phyloP scores from a whole-genome alignment of 2,797 vertebrate genomes.

The Rhadinocentrus ornatus region DNA sequence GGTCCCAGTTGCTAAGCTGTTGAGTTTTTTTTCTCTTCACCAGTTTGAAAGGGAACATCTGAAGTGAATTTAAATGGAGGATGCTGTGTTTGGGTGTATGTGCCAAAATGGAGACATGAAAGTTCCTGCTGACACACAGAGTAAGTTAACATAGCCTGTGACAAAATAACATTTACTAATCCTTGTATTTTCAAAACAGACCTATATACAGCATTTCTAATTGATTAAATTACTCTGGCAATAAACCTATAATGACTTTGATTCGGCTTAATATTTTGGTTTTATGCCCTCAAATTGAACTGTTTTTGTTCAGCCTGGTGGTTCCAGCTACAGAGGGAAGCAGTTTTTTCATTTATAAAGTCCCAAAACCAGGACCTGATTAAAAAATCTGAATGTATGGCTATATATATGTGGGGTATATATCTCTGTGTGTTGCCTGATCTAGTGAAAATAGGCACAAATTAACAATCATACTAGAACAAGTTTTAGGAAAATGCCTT shows the following conservation, averaged over 20 bases:
- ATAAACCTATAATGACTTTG: no score
- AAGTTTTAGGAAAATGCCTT: neutral
- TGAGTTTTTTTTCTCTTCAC: constrained; percentile 55
- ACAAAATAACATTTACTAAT: constrained; percentile 2
- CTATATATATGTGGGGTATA: no score
- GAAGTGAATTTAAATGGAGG: constrained; percentile 61
- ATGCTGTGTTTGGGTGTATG: constrained; percentile 53
- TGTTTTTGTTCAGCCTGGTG: neutral
- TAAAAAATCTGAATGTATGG: neutral
- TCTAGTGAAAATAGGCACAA: neutral
- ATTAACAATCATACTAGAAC: neutral
- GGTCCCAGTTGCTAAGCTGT: constrained; percentile 73
- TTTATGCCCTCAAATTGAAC: no score
- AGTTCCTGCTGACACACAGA: constrained; percentile 43
- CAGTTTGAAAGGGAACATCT: constrained; percentile 59
- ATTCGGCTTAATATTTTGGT: no score
- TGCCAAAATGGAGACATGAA: constrained; percentile 67
- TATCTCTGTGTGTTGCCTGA: no score
- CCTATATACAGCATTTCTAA: neutral
- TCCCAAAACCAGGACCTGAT: neutral
- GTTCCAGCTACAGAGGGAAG: neutral
- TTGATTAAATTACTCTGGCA: neutral
- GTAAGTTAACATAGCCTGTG: constrained; percentile 13
- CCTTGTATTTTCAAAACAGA: neutral
- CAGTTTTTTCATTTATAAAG: neutral